phyloP scores from a whole-genome alignment of 2,797 vertebrate genomes.

The Clarias laeviceps region DNA sequence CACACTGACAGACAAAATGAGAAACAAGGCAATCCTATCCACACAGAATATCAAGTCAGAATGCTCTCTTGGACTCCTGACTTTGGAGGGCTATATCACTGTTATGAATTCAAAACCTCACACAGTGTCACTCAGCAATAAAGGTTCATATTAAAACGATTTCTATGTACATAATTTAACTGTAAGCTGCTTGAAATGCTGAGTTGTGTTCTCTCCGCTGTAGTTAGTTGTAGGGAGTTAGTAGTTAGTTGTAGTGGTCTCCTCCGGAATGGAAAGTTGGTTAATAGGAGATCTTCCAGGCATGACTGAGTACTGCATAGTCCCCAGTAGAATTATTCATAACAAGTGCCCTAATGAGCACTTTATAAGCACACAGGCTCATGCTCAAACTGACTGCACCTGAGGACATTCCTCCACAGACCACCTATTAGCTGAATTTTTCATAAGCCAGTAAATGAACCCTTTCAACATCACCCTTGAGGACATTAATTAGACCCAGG shows the following conservation, averaged over 20 bases:
- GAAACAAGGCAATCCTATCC: background rate
- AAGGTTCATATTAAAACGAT: background rate
- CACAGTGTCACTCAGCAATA: background rate
- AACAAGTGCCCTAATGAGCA: constrained; percentile 49
- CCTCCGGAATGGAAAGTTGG: constrained; percentile 13
- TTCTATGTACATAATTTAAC: background rate
- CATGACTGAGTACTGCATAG: constrained; percentile 26
- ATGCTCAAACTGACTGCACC: constrained; percentile 31
- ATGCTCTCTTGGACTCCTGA: background rate
- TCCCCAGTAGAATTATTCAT: constrained; percentile 51
- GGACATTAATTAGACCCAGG: constrained; percentile 30
- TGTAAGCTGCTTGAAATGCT: background rate
- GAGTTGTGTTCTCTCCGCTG: background rate
- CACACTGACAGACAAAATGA: background rate
- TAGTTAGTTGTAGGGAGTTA: too few relatives aligned
- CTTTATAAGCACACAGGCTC: constrained; percentile 27
- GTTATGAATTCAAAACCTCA: background rate
- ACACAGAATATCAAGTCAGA: background rate
- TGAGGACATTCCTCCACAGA: constrained; percentile 33
- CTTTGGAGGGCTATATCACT: background rate
- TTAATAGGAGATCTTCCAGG: constrained; percentile 26
- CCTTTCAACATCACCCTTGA: constrained; percentile 31
- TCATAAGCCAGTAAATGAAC: constrained; percentile 42
- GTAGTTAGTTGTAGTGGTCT: constrained; percentile 13
- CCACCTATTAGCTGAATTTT: constrained; percentile 48